Conservation (phyloP, 2,888 invertebrate species). For the Lasius platythorax region DNA sequence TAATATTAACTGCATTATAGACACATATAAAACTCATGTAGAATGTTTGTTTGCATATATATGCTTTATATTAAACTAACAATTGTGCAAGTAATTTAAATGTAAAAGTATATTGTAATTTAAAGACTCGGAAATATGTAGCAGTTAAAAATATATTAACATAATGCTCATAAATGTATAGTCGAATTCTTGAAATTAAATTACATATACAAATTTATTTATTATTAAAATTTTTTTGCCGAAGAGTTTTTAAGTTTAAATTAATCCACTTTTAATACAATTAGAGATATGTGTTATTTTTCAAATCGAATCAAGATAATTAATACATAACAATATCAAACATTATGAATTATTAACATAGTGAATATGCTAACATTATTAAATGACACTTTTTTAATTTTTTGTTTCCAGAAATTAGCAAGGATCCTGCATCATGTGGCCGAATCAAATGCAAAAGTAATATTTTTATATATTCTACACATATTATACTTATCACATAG, state of each 20-base stretch:
- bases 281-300: neutral
- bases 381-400: neutral
- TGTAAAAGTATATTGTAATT: neutral
- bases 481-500: neutral
- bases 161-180: neutral
- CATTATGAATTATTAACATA: neutral
- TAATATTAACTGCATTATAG: neutral
- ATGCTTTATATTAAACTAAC: neutral
- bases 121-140: neutral
- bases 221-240: neutral
- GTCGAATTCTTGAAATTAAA: neutral
- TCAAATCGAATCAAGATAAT: neutral
- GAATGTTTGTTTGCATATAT: neutral
- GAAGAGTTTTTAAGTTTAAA: slow-evolving; percentile 4
- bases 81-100: neutral
- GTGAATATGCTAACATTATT: neutral
- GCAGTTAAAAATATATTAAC: neutral
- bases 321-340: neutral
- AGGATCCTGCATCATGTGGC: slow-evolving; percentile 79
- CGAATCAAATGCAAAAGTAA: slow-evolving; percentile 81
- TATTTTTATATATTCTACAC: neutral
- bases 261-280: neutral
- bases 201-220: neutral
- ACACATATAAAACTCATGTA: neutral
- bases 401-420: slow-evolving; percentile 76